These are phyloP conservation scores for Eilema griseolum DNA, from an alignment of 2,888 invertebrate genomes.

Conservation along the genomic window DNA sequence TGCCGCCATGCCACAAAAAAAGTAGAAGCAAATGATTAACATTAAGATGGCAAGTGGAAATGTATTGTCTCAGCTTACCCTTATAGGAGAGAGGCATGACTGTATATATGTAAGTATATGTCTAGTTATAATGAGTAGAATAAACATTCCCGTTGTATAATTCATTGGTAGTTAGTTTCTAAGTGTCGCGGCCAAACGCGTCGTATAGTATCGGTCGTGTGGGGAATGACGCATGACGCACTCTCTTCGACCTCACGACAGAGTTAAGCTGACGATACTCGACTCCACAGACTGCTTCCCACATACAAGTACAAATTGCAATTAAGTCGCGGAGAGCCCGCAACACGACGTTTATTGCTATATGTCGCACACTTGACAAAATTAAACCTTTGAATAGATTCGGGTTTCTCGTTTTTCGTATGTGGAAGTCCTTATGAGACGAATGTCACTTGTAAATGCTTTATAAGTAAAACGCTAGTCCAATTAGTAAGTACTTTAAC, in stretches of 20 bases:
- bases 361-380: conserved; percentile 40
- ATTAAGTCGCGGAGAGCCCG: conserved; percentile 46
- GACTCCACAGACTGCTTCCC: conserved; percentile 37
- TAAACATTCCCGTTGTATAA: too few relatives aligned
- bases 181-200: conserved; percentile 26
- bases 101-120: too few relatives aligned
- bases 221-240: conserved; percentile 14
- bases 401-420: conserved; percentile 34
- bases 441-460: conserved; percentile 20
- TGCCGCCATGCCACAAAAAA: too few relatives aligned
- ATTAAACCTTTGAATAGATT: conserved; percentile 34
- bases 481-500: conserved; percentile 28
- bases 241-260: conserved; percentile 37
- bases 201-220: conserved; percentile 4
- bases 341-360: conserved; percentile 38
- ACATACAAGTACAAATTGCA: conserved; percentile 36
- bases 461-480: conserved; percentile 16
- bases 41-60: too few relatives aligned
- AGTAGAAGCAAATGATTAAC: too few relatives aligned
- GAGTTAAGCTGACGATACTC: conserved; percentile 48
- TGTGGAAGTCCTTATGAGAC: conserved; percentile 17
- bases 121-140: too few relatives aligned
- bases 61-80: too few relatives aligned
- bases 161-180: conserved; percentile 43
- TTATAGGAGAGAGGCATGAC: too few relatives aligned